Conservation (phyloP, 2,113 vertebrate species). For the Epinephelus fuscoguttatus region DNA sequence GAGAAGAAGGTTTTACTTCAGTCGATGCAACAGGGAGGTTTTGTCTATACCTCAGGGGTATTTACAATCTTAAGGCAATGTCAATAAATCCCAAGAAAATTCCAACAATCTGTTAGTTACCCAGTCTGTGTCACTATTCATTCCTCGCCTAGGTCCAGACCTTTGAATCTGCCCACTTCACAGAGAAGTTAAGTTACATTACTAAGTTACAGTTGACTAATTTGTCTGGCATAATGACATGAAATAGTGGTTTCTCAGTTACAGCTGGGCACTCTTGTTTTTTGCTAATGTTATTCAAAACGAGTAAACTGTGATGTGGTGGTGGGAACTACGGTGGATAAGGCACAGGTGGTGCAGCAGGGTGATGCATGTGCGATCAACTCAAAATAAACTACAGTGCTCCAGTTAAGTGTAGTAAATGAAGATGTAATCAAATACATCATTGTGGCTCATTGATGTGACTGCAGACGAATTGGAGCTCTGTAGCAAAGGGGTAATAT, state of each 20-base stretch:
- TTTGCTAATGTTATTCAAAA: not conserved
- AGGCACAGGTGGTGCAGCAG: not conserved
- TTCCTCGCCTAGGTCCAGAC: too few relatives aligned
- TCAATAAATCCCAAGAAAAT: not conserved
- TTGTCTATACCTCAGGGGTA: not conserved
- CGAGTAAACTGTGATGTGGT: not conserved
- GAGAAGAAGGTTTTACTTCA: conserved; percentile 12
- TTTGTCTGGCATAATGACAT: too few relatives aligned
- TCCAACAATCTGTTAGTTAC: not conserved
- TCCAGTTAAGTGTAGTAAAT: not conserved
- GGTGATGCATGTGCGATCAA: not conserved
- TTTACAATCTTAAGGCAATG: not conserved
- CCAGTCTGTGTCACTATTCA: not conserved
- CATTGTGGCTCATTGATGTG: not conserved
- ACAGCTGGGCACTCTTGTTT: not conserved
- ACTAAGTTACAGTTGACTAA: too few relatives aligned
- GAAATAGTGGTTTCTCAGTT: too few relatives aligned
- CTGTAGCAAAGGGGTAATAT: not conserved
- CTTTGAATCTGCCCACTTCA: too few relatives aligned
- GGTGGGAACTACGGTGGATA: not conserved
- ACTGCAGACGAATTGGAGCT: not conserved
- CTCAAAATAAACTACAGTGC: not conserved
- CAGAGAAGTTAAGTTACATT: too few relatives aligned
- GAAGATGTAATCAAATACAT: not conserved
- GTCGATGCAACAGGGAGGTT: too few relatives aligned